A percentile compares a stretch with the other conserved stretches of the same genome.
phyloP scores from a whole-genome alignment of 2,888 invertebrate species.

The Psylliodes chrysocephalus region DNA sequence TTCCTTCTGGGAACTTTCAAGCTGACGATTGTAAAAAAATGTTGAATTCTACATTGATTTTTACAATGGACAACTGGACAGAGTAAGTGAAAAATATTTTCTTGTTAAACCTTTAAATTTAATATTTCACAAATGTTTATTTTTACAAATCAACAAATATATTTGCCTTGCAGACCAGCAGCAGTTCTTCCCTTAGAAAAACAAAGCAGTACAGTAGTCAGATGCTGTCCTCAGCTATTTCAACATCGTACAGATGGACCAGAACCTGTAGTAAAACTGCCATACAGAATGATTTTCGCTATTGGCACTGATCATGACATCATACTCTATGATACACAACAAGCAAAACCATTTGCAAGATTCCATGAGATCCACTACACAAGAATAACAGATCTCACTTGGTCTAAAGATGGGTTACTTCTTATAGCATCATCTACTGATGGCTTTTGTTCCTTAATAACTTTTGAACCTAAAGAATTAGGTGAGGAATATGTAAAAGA shows the following conservation, averaged over 20 bases:
- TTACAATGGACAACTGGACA: conserved; percentile 55
- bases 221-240: conserved; percentile 83
- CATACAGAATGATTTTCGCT: conserved; percentile 89
- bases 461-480: conserved; percentile 79
- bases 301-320: conserved; percentile 90
- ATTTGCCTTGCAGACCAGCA: conserved; percentile 77
- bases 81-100: too few species aligned
- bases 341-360: conserved; percentile 79
- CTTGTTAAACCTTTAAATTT: too few species aligned
- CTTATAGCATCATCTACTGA: conserved; percentile 87
- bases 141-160: too few species aligned
- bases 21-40: conserved; percentile 73
- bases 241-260: conserved; percentile 70
- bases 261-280: conserved; percentile 69
- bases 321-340: conserved; percentile 89
- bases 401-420: conserved; percentile 83
- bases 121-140: too few species aligned
- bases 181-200: conserved; percentile 81
- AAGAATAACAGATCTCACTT: conserved; percentile 86
- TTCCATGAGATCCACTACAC: conserved; percentile 90
- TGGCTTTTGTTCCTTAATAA: conserved; percentile 87
- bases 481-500: conserved; percentile 70
- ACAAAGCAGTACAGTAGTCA: conserved; percentile 84
- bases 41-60: conserved; percentile 58
- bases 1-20: conserved; percentile 88